phyloP scores from a whole-genome alignment of 2,113 vertebrate genomes.

The Podilymbus podiceps region DNA sequence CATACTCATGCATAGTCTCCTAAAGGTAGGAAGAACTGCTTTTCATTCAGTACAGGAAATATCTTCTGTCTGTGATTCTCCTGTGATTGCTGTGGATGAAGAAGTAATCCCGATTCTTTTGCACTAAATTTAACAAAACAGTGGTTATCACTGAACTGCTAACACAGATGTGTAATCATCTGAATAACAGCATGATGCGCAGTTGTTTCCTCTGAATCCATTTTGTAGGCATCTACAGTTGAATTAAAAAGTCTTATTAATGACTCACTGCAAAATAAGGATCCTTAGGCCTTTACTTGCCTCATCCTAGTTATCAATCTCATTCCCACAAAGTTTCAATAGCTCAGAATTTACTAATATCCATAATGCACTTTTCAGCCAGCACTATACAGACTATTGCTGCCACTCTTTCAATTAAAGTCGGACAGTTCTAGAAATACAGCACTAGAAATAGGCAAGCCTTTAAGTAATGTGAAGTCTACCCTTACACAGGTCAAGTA shows the following conservation, averaged over 20 bases:
- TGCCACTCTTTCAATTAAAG: neutral
- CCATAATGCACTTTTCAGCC: neutral
- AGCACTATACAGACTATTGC: neutral
- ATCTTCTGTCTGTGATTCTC: neutral
- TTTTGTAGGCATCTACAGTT: neutral
- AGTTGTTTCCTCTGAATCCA: neutral
- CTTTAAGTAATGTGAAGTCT: neutral
- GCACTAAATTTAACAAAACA: neutral
- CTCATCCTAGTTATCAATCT: neutral
- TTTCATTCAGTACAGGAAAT: constrained; percentile 21
- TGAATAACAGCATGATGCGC: neutral
- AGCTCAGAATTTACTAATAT: neutral
- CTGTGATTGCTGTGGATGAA: neutral
- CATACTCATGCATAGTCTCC: neutral
- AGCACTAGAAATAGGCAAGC: neutral
- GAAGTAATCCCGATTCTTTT: neutral
- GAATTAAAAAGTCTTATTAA: neutral
- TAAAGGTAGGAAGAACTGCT: neutral
- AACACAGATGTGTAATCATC: neutral
- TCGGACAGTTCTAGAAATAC: neutral
- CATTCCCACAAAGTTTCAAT: neutral
- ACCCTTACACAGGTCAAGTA: neutral
- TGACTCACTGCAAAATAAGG: neutral
- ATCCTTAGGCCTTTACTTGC: neutral
- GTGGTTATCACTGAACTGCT: neutral